A percentile compares a stretch with the other conserved stretches of the same genome.
Conservation (phyloP, 2,888 invertebrate species). For the Phalera bucephala region DNA sequence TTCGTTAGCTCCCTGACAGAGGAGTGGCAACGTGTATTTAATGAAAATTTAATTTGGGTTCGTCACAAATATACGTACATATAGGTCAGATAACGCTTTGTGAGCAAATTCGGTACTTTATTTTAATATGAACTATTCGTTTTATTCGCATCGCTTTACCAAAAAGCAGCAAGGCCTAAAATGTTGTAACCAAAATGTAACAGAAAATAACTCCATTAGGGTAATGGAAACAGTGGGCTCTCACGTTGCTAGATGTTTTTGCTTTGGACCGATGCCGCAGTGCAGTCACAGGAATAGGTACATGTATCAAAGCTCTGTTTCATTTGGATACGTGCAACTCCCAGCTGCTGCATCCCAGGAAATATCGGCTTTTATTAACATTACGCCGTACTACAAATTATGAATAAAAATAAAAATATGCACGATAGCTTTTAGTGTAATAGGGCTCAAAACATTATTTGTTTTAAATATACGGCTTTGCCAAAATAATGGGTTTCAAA, state of each 20-base stretch:
- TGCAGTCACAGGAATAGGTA: no score
- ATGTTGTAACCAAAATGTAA: conserved; percentile 61
- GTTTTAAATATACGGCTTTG: no score
- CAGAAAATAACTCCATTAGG: conserved; percentile 70
- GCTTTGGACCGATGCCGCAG: no score
- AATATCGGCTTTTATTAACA: no score
- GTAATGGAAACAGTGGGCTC: conserved; percentile 78
- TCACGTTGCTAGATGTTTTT: conserved; percentile 59
- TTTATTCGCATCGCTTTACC: conserved; percentile 24
- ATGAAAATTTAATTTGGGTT: conserved; percentile 38
- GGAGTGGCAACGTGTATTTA: conserved; percentile 35
- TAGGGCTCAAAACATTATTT: no score
- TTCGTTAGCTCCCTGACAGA: conserved; percentile 46
- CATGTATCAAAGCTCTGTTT: conserved; percentile 73
- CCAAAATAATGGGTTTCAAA: no score
- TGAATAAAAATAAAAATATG: conserved; percentile 40
- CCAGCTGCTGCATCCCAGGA: no score
- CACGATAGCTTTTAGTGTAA: conserved; percentile 22
- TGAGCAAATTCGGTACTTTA: conserved; percentile 3
- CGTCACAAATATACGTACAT: conserved; percentile 28
- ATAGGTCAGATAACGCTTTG: conserved; percentile 19
- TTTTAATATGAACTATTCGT: conserved; percentile 28
- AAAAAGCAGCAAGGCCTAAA: conserved; percentile 34
- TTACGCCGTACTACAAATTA: conserved; percentile 55
- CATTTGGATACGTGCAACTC: no score